Evolutionary conservation across 2,113 vertebrate species (phyloP), one percentile per base, ranked within the genome.

Genomic region (Gymnogyps californianus): DNA sequence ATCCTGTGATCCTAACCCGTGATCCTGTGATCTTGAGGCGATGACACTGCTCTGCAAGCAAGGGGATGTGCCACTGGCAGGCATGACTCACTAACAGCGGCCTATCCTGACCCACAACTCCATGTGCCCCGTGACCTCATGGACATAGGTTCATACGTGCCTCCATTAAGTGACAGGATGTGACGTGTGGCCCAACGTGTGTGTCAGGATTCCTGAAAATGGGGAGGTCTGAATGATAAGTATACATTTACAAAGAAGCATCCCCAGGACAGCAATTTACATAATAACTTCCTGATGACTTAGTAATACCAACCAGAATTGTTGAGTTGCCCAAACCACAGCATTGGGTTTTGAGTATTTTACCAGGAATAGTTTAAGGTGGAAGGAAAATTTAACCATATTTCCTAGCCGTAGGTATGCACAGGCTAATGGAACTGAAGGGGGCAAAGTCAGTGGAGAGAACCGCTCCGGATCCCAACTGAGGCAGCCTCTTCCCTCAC

Each of bases 121-220:
- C 15, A 0, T 2, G 7, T 83, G 40, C 40, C 52, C 71, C 54
- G 1, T 42, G 47, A 28, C 36, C 36, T 94, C 29, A 19, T 32
- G 54, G 46, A 28, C 5, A 3, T 6, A 8, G 4, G 25, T 78
- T 82, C 24, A 10, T 61, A 25, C 20, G 8, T 51, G 7, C 25
- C n/a, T 66, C 44, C 22, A 17, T 58, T 76, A 72, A 58, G n/a
- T 54, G n/a, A 59, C 47, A 21, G 25, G 55, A 58, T 42, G 65
- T 32, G 36, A 24, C 1, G 0, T 47, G 25, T 69, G 59, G 25
- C n/a, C n/a, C 40, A 21, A 0, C 10, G 40, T 2, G 0, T 31
- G 10, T 75, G 46, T 38, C n/a, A 67, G 42, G 36, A 67, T 66
- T 91, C 61, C 65, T 91, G 78, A 75, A 87, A 71, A 71, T 51